phyloP scores from a whole-genome alignment of 2,888 invertebrate species.

The Isoperla grammatica region DNA sequence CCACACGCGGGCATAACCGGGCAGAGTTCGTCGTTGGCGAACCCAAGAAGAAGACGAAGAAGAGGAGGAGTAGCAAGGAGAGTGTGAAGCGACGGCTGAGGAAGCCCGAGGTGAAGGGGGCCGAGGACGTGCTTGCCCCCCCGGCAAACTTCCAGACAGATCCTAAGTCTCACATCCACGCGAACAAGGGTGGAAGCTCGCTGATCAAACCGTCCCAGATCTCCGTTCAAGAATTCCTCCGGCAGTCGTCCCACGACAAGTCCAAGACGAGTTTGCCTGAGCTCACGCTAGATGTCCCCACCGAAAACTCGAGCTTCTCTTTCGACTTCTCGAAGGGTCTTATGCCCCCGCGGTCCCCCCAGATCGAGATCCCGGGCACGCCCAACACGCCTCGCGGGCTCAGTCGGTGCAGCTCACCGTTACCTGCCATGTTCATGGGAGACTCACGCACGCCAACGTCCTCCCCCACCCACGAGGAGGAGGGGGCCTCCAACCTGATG shows the following conservation, averaged over 20 bases:
- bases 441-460: slow-evolving; percentile 5
- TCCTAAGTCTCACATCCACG: background rate
- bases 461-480: slow-evolving; percentile 1
- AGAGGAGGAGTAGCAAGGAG: background rate
- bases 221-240: slow-evolving; percentile 6
- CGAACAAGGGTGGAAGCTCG: background rate
- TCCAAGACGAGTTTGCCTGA: too few species aligned
- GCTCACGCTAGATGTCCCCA: background rate
- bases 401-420: slow-evolving; percentile 6
- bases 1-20: slow-evolving; percentile 27
- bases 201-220: slow-evolving; percentile 14
- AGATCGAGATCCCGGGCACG: slow-evolving; percentile 11
- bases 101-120: slow-evolving; percentile 14
- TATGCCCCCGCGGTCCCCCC: slow-evolving; percentile 2
- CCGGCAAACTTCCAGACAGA: slow-evolving; percentile 4
- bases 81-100: slow-evolving; percentile 22
- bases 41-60: slow-evolving; percentile 10
- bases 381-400: slow-evolving; percentile 7
- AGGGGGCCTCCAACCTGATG: slow-evolving; percentile 9
- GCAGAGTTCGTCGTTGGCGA: slow-evolving; percentile 38
- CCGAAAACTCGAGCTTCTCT: background rate
- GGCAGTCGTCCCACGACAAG: background rate
- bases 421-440: background rate
- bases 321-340: slow-evolving; percentile 12
- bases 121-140: background rate